Evolutionary conservation across 2,797 vertebrate species (phyloP).

Genomic region (Gadopsis marmoratus): DNA sequence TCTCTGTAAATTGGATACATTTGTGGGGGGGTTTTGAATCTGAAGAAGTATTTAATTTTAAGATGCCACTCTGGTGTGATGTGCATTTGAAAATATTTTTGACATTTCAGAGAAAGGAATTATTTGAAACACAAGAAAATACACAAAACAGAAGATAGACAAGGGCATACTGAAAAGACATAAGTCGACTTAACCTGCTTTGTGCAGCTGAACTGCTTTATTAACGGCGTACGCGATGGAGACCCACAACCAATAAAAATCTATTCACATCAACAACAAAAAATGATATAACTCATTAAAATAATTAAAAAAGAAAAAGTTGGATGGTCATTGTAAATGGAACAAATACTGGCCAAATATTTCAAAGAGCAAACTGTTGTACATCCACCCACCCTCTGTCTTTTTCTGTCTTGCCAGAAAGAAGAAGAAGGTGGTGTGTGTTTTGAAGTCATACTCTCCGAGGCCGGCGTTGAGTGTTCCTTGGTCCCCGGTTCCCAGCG

Average conservation of each 20-base stretch:
- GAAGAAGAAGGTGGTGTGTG: slow-evolving; percentile 89
- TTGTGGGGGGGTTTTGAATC: too few relatives aligned
- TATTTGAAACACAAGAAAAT: neutral
- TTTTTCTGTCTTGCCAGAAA: slow-evolving; percentile 52
- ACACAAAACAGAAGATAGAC: neutral
- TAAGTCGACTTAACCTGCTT: neutral
- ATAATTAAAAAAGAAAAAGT: too few relatives aligned
- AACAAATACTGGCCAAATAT: neutral
- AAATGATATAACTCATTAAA: neutral
- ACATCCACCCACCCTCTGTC: neutral
- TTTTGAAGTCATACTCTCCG: slow-evolving; percentile 84
- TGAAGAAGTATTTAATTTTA: neutral
- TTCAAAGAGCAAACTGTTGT: neutral
- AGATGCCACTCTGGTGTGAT: neutral
- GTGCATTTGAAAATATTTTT: neutral
- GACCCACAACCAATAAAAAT: neutral
- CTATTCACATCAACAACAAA: neutral
- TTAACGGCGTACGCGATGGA: neutral
- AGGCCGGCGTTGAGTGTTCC: slow-evolving; percentile 71
- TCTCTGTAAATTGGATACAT: neutral
- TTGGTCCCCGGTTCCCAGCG: slow-evolving; percentile 77
- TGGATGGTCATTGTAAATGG: neutral
- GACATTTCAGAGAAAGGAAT: neutral
- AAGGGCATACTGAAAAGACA: neutral
- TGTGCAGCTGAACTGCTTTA: neutral